phyloP scores from a whole-genome alignment of 2,113 vertebrate genomes.

The Dasyornis broadbenti region DNA sequence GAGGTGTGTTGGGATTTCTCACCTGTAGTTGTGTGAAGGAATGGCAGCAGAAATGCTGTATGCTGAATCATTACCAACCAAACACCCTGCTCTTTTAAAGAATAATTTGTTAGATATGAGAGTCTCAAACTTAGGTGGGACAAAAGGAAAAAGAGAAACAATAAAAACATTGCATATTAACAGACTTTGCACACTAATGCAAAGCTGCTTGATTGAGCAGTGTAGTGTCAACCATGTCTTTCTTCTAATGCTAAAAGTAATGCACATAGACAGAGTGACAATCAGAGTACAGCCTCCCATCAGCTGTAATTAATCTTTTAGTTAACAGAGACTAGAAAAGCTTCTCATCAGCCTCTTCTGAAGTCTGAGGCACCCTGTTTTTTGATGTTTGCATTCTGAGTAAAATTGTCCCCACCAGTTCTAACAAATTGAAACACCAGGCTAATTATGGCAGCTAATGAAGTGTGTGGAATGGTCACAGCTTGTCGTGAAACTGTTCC shows the following conservation, averaged over 20 bases:
- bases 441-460: constrained; percentile 98
- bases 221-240: constrained; percentile 70
- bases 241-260: constrained; percentile 77
- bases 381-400: constrained; percentile 86
- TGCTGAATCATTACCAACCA: neutral
- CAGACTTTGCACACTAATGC: constrained; percentile 40
- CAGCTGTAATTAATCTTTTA: constrained; percentile 93
- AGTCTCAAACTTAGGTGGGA: neutral
- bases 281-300: constrained; percentile 77
- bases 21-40: neutral
- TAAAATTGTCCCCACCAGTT: constrained; percentile 90
- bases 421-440: constrained; percentile 92
- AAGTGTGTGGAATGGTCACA: constrained; percentile 94
- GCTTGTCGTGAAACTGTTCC: constrained; percentile 86
- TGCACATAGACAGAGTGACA: constrained; percentile 81
- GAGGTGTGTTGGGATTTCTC: neutral
- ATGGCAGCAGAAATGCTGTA: neutral
- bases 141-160: constrained; percentile 18
- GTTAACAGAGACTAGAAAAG: constrained; percentile 87
- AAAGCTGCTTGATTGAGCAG: constrained; percentile 68
- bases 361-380: constrained; percentile 83
- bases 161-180: constrained; percentile 61
- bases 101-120: neutral
- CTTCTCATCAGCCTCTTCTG: constrained; percentile 86
- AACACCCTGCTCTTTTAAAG: constrained; percentile 4